Conservation (phyloP, 2,797 vertebrate genomes). For the Aphelocoma californica region DNA sequence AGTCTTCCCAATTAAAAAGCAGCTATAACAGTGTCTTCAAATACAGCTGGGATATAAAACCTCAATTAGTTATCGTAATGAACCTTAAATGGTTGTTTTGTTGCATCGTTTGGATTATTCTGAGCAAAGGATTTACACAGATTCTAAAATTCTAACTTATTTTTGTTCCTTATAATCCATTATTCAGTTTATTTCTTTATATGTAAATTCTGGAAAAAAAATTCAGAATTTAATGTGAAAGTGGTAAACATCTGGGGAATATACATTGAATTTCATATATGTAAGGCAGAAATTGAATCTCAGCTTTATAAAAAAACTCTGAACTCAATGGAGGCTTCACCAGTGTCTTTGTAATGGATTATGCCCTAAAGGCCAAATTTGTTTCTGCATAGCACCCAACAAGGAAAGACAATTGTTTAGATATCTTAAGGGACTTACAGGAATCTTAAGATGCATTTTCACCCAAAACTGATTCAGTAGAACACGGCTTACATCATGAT, state of each 20-base stretch:
- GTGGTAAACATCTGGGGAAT: not conserved
- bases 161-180: not conserved
- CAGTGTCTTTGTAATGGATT: not conserved
- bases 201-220: not conserved
- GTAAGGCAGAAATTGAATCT: not conserved
- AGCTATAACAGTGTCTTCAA: not conserved
- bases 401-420: not conserved
- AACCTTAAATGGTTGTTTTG: not conserved
- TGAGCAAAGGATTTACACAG: not conserved
- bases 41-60: not conserved
- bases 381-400: not conserved
- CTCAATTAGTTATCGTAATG: not conserved
- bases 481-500: not conserved
- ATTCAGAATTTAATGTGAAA: not conserved
- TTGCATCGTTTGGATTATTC: not conserved
- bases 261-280: not conserved
- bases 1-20: not conserved
- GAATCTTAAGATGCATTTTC: not conserved
- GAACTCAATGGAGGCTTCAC: not conserved
- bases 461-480: not conserved
- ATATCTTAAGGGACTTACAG: not conserved
- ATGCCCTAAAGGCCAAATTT: not conserved
- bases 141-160: not conserved
- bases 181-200: not conserved
- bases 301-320: not conserved